Evolutionary conservation across 37 sponge, comb jelly and placozoan genomes (phyloP).

Genomic region (Petrosia ficiformis): DNA sequence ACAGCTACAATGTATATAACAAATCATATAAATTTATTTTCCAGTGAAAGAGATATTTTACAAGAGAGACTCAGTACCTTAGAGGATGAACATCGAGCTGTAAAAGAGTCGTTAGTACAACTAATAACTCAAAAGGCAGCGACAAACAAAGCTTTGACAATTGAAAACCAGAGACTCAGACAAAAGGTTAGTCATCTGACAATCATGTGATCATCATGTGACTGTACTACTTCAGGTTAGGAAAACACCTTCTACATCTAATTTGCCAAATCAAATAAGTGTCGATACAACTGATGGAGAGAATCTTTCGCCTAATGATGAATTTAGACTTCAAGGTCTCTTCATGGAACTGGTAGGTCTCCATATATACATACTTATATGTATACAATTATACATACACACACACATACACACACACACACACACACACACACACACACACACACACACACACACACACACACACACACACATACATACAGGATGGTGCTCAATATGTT

Average conservation of each 20-base stretch:
- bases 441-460: not conserved
- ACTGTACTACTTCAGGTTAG: too few species aligned
- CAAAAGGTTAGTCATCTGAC: conserved; percentile 22
- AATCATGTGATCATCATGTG: too few species aligned
- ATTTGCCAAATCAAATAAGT: too few species aligned
- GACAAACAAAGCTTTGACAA: conserved; percentile 48
- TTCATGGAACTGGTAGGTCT: too few species aligned
- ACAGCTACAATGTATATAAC: not conserved
- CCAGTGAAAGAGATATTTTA: conserved; percentile 33
- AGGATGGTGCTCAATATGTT: conserved; percentile 7
- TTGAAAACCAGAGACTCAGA: conserved; percentile 47
- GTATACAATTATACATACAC: too few species aligned
- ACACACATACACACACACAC: too few species aligned
- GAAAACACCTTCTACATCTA: too few species aligned
- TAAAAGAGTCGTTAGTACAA: conserved; percentile 68
- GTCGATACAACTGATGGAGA: too few species aligned
- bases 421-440: too few species aligned
- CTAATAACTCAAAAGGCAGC: conserved; percentile 72
- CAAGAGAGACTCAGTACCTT: conserved; percentile 24
- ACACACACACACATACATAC: conserved; percentile 20
- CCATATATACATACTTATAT: too few species aligned
- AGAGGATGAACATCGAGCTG: conserved; percentile 61
- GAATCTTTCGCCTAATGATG: too few species aligned
- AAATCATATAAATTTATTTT: not conserved
- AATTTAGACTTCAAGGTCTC: too few species aligned